phyloP scores from a whole-genome alignment of 2,888 invertebrate species.

The Eupithecia insigniata region DNA sequence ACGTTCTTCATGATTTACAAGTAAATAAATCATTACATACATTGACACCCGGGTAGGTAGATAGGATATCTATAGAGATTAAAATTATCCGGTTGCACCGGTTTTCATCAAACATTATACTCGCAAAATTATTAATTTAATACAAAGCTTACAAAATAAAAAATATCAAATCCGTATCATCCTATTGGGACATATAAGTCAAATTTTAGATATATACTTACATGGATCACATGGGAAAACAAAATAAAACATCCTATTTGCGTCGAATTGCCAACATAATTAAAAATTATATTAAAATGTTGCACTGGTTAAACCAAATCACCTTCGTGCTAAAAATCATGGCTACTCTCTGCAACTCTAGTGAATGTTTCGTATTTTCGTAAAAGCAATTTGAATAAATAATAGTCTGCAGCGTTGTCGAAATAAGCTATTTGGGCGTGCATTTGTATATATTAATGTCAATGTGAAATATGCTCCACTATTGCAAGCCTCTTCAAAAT shows the following conservation, averaged over 20 bases:
- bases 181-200: too few species aligned
- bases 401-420: not conserved
- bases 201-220: too few species aligned
- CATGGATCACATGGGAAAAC: too few species aligned
- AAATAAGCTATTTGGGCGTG: not conserved
- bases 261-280: not conserved
- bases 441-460: not conserved
- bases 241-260: not conserved
- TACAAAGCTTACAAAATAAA: too few species aligned
- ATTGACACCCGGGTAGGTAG: too few species aligned
- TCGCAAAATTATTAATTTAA: too few species aligned
- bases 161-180: too few species aligned
- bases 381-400: slow-evolving; percentile 7
- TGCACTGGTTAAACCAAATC: not conserved
- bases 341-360: not conserved
- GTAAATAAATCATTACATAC: too few species aligned
- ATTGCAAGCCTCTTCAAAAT: not conserved
- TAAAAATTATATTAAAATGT: not conserved
- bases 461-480: not conserved
- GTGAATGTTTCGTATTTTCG: slow-evolving; percentile 3
- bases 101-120: too few species aligned
- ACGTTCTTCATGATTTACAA: too few species aligned
- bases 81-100: too few species aligned
- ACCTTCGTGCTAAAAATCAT: not conserved
- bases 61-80: too few species aligned